Evolutionary conservation across 2,797 vertebrate genomes (phyloP).

Genomic region (Pelochelys cantorii): DNA sequence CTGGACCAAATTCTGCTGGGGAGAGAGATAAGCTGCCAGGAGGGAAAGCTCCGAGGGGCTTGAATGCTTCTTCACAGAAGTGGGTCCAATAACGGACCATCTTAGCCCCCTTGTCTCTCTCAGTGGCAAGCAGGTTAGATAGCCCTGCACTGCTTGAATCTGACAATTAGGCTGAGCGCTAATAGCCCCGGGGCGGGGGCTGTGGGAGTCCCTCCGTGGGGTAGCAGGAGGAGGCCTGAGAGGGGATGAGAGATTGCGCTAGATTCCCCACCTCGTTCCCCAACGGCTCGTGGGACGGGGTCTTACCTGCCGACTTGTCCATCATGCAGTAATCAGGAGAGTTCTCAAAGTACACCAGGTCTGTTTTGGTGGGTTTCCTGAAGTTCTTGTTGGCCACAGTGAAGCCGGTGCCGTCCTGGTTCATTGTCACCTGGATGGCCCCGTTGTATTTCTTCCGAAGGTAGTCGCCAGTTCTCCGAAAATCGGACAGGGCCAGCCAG

Average conservation of each 20-base stretch:
- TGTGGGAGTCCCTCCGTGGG: not conserved
- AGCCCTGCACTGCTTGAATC: not conserved
- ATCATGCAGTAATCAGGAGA: conserved; percentile 96
- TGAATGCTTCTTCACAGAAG: not conserved
- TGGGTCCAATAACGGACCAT: not conserved
- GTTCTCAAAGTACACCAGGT: conserved; percentile 97
- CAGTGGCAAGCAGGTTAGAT: not conserved
- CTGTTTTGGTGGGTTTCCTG: conserved; percentile 92
- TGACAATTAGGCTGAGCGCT: not conserved
- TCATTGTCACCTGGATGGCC: conserved; percentile 96
- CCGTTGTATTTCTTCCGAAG: conserved; percentile 94
- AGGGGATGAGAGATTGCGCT: not conserved
- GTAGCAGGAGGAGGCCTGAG: not conserved
- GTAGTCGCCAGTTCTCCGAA: conserved; percentile 94
- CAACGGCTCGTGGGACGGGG: not conserved
- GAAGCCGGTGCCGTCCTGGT: conserved; percentile 96
- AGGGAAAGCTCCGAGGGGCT: not conserved
- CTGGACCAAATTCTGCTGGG: not conserved
- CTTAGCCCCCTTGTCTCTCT: not conserved
- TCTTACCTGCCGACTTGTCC: conserved; percentile 93
- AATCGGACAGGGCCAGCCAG: conserved; percentile 96
- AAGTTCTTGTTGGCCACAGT: conserved; percentile 92
- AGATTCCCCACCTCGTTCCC: not conserved
- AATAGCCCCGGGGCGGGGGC: not conserved
- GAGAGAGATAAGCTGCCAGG: not conserved